These are phyloP conservation scores for Porites lutea DNA, from an alignment of 64 coral and sea anemone species.

Conservation along the genomic window DNA sequence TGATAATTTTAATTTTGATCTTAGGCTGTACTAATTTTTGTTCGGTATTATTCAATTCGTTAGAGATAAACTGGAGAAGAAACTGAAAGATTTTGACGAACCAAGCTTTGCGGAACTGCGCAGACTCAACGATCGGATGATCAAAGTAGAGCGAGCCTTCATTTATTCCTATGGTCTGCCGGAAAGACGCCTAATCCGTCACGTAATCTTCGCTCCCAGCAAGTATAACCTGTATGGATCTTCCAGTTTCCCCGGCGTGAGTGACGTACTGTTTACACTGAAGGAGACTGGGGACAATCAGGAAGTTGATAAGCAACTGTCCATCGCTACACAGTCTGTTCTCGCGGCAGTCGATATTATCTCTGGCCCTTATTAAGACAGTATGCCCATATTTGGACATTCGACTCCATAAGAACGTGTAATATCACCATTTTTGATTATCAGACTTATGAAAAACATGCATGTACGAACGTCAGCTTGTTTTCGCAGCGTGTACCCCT, in stretches of 20 bases:
- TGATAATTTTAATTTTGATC: too few species aligned
- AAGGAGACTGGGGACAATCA: slow-evolving; percentile 41
- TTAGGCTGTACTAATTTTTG: not conserved
- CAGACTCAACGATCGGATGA: slow-evolving; percentile 80
- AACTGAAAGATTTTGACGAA: slow-evolving; percentile 6
- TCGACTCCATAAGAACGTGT: not conserved
- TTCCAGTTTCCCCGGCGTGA: slow-evolving; percentile 79
- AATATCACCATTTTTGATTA: too few species aligned
- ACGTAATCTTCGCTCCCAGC: slow-evolving; percentile 78
- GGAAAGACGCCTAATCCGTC: slow-evolving; percentile 61
- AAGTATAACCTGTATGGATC: slow-evolving; percentile 65
- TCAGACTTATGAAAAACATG: too few species aligned
- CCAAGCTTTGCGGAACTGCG: slow-evolving; percentile 45
- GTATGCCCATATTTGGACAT: not conserved
- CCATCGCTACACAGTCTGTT: slow-evolving; percentile 56
- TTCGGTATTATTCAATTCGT: not conserved
- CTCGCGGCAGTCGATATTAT: slow-evolving; percentile 62
- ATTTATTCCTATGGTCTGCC: slow-evolving; percentile 83
- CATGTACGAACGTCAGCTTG: too few species aligned
- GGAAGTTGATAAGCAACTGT: slow-evolving; percentile 73
- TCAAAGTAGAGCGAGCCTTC: slow-evolving; percentile 77
- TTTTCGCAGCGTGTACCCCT: too few species aligned
- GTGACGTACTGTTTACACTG: slow-evolving; percentile 57
- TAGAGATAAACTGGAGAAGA: slow-evolving; percentile 16
- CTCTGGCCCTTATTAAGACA: not conserved